Evolutionary conservation across 2,113 vertebrate genomes (phyloP).

Genomic region (Oenanthe melanoleuca): DNA sequence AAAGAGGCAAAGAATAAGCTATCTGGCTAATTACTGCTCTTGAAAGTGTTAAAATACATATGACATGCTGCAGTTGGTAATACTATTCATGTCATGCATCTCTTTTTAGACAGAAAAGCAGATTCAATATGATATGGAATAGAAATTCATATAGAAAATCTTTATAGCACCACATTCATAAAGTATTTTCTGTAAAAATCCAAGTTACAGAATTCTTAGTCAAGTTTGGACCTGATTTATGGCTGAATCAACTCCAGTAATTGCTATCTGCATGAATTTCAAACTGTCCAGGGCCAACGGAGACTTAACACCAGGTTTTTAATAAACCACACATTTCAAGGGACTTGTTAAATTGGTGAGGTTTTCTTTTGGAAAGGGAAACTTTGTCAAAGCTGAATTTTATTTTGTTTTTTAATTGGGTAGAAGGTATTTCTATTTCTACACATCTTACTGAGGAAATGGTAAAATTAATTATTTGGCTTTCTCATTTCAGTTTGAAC

Average conservation of each 20-base stretch:
- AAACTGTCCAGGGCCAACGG: neutral
- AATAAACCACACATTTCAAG: neutral
- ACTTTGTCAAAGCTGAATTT: neutral
- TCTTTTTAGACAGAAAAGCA: neutral
- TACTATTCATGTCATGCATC: neutral
- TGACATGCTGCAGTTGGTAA: neutral
- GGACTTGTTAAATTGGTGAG: neutral
- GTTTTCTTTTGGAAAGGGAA: neutral
- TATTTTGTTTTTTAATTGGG: neutral
- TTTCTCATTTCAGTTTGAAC: neutral
- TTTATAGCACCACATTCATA: neutral
- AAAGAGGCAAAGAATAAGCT: neutral
- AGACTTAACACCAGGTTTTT: neutral
- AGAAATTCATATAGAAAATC: neutral
- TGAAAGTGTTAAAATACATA: neutral
- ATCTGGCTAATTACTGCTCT: neutral
- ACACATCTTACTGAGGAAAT: neutral
- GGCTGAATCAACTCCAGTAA: constrained; percentile 4
- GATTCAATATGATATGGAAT: neutral
- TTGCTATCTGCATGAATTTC: neutral
- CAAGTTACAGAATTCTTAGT: neutral
- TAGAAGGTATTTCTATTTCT: neutral
- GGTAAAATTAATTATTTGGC: neutral
- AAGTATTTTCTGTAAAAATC: neutral
- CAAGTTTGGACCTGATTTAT: neutral